phyloP scores from a whole-genome alignment of 2,113 vertebrate species.

The Microcebus ravelobensis region DNA sequence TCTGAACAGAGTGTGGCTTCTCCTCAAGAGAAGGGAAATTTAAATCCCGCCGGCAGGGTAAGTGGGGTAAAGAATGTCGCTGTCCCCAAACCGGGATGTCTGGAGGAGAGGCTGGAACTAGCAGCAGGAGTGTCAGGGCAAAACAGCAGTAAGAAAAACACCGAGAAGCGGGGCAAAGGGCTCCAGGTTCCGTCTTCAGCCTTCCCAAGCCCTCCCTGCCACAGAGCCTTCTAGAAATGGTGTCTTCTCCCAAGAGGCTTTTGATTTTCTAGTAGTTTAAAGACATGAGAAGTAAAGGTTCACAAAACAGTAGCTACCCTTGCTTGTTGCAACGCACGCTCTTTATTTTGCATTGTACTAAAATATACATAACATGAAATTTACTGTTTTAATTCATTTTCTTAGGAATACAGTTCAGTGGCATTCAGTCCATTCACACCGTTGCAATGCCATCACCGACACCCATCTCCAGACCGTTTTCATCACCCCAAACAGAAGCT shows the following conservation, averaged over 20 bases:
- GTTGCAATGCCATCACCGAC: rapidly evolving
- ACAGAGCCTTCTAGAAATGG: background rate
- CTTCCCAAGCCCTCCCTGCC: rapidly evolving
- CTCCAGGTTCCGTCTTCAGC: rapidly evolving
- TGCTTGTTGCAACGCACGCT: rapidly evolving
- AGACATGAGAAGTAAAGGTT: background rate
- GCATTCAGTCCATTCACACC: rapidly evolving
- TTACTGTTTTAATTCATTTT: rapidly evolving
- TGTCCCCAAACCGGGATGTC: rapidly evolving
- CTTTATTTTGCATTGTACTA: background rate
- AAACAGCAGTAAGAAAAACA: rapidly evolving
- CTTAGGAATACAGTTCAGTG: rapidly evolving
- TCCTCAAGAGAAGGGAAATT: background rate
- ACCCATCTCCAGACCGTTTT: background rate
- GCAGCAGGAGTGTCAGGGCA: rapidly evolving
- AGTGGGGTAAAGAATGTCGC: background rate
- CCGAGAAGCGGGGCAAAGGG: background rate
- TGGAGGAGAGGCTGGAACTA: rapidly evolving
- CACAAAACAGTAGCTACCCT: rapidly evolving
- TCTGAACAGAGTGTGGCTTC: background rate
- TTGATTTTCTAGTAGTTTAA: background rate
- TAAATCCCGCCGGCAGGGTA: background rate
- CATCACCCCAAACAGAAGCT: background rate
- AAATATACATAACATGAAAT: rapidly evolving
- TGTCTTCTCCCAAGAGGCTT: background rate